Evolutionary conservation across 2,888 invertebrate species (phyloP).

Genomic region (Ethmia dodecea): DNA sequence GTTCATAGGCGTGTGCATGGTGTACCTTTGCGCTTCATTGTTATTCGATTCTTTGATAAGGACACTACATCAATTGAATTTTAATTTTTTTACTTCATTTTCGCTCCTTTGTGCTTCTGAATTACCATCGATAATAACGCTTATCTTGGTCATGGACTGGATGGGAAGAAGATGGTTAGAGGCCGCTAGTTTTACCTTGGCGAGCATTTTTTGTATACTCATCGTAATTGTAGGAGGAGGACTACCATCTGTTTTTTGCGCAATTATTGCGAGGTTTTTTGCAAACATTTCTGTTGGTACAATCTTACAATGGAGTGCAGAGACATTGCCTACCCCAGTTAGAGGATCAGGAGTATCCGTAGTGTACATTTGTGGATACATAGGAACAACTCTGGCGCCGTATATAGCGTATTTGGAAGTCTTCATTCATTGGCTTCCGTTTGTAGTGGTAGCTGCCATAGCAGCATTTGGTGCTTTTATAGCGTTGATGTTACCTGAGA

Average conservation of each 20-base stretch:
- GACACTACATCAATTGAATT: constrained; percentile 40
- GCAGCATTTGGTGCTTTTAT: constrained; percentile 22
- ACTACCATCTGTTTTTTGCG: constrained; percentile 35
- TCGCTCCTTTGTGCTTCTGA: constrained; percentile 45
- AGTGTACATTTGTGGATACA: constrained; percentile 43
- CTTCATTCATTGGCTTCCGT: constrained; percentile 26
- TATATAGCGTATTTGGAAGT: constrained; percentile 31
- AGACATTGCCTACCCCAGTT: constrained; percentile 44
- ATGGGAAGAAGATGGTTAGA: constrained; percentile 47
- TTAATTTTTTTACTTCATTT: constrained; percentile 47
- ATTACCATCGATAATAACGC: constrained; percentile 41
- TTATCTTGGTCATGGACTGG: constrained; percentile 44
- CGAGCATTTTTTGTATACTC: constrained; percentile 36
- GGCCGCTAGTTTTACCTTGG: constrained; percentile 29
- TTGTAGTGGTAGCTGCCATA: constrained; percentile 24
- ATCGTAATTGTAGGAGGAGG: constrained; percentile 35
- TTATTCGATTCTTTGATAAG: constrained; percentile 46
- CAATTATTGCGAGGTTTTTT: constrained; percentile 43
- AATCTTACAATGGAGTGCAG: constrained; percentile 46
- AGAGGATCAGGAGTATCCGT: constrained; percentile 44
- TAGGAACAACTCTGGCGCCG: constrained; percentile 42
- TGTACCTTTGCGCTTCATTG: constrained; percentile 39
- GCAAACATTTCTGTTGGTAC: constrained; percentile 43
- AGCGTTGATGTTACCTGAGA: constrained; percentile 26
- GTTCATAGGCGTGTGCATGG: constrained; percentile 39